Conservation (phyloP, 2,113 vertebrate species). For the Seriola dumerili region DNA sequence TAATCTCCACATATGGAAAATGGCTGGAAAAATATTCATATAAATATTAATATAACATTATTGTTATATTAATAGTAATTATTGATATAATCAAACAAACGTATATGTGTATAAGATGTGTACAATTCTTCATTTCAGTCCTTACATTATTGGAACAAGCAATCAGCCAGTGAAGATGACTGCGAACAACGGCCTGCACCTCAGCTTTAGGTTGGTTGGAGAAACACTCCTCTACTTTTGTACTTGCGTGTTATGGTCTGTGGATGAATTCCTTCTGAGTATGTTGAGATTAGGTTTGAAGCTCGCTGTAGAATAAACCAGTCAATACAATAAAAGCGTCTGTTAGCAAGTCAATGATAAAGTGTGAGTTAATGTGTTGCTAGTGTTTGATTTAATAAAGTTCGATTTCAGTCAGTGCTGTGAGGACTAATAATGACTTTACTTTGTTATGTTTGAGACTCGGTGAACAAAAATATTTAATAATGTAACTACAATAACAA, state of each 20-base stretch:
- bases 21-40: neutral
- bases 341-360: neutral
- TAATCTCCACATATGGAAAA: conserved; percentile 69
- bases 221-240: neutral
- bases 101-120: neutral
- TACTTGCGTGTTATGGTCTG: neutral
- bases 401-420: neutral
- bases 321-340: conserved; percentile 1
- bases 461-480: neutral
- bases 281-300: neutral
- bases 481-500: neutral
- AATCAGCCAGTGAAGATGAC: conserved; percentile 99
- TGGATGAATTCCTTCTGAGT: neutral
- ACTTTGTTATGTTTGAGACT: neutral
- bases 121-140: conserved; percentile 80
- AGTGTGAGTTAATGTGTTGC: neutral
- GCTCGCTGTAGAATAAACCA: neutral
- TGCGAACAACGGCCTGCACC: conserved; percentile 94
- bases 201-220: conserved; percentile 93
- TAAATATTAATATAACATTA: neutral
- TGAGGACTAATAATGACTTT: neutral
- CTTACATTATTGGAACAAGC: conserved; percentile 97
- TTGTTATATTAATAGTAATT: too few relatives aligned
- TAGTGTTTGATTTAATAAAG: neutral
- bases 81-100: neutral